Base-by-base conservation (phyloP, 2,888 invertebrate genomes). In the Trissolcus japonicus region DNA sequence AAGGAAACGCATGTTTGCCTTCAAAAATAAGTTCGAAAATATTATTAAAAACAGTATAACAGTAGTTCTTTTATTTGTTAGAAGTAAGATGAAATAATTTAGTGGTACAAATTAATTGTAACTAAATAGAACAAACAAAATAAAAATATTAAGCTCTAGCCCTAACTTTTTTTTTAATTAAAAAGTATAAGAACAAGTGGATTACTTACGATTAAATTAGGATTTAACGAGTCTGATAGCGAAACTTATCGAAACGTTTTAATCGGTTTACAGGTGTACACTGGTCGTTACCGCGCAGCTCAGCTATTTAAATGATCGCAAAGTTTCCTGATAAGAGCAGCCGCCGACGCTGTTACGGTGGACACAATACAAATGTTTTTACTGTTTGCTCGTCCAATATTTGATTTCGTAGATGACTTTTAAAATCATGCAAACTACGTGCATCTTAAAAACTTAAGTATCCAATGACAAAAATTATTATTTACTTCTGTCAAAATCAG, bases 271-370 rank as follows among this genome's bases (percentile, higher is more conserved):
- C 67, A 74, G 53, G 48, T 66, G 56, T 55, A 51, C 9, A 74
- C 74, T 74, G 74, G 53, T 62, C 25, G 13, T 35, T 41, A 43
- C 19, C 17, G 46, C 14, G 29, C 60, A 62, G 57, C 2, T 21
- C 56, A 57, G 66, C 67, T 74, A 62, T 74, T 62, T 74, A 74
- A 62, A 74, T 19, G 74, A 74, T 67, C 43, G 67, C 57, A 48
- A 57, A 40, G 48, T 60, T 29, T n/a, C 29, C 57, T 41, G 74
- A 68, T 75, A 75, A 75, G 75, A 68, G 54, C 59, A 75, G 54
- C 68, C 62, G 62, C 53, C 43, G 48, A 48, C 63, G 59, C 63
- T 48, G 40, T 50, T 51, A 40, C 67, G 17, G 11, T n/a, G 46
- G 7, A 25, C 29, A 16, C 35, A 35, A 35, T 19, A 25, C 59